Evolutionary conservation across 2,113 vertebrate genomes (phyloP), one percentile per base, ranked within the genome.

Genomic region (Arvicanthis niloticus): DNA sequence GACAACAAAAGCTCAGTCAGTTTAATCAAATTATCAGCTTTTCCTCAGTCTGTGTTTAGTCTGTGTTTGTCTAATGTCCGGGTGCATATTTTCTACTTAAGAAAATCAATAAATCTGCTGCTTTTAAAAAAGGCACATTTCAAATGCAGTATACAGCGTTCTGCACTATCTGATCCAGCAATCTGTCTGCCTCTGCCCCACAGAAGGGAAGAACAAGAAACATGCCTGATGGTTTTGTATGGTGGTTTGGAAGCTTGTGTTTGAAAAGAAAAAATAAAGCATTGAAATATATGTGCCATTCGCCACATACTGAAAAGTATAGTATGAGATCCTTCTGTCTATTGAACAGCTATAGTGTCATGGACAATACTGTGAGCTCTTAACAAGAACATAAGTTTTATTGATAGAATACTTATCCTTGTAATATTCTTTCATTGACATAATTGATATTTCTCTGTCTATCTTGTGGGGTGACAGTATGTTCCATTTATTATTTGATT

Each of bases 1-100:
- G 98, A 97, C 98, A 98, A 98, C 98, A 98, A 98, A 98, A 98
- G 97, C 48, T 97, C 98, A 98, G 98, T 98, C 97, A 98, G 97
- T 98, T 98, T 98, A 98, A 99, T 98, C 98, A 97, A 98, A 98
- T 98, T 98, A 98, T 98, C 98, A 98, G 98, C 98, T 98, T 98
- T 99, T 98, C 67, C 98, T 98, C 98, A 98, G 98, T 98, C 98
- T 98, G 98, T 98, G 98, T 98, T 98, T 98, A 98, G 98, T 98
- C 98, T 98, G 96, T 98, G 98, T 99, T 98, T 98, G 98, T 98
- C 98, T 98, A 98, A 98, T 98, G 98, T 99, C 98, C 98, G 48
- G 97, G 97, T 98, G 98, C 98, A 98, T 98, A 98, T 98, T 98
- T 99, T 98, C 98, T 98, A 96, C 97, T 98, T 98, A 98, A 98